Evolutionary conservation across 2,113 vertebrate species (phyloP).

Genomic region (Pomatorhinus ruficollis): DNA sequence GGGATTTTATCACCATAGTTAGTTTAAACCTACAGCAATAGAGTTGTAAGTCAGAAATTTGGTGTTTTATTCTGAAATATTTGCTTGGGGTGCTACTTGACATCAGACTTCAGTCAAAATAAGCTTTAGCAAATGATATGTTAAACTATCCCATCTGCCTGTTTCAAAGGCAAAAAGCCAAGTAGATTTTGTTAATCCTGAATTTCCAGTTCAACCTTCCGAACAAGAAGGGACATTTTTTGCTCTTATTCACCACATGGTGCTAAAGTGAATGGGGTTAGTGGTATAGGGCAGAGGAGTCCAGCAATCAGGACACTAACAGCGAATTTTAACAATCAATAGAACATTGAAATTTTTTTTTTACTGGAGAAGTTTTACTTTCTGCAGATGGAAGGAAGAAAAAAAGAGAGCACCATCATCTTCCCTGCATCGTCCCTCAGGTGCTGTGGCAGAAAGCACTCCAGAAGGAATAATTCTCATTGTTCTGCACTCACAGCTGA

Average conservation of each 20-base stretch:
- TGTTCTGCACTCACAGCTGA: background rate
- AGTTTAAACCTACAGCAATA: background rate
- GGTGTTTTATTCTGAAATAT: constrained; percentile 29
- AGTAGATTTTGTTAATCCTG: background rate
- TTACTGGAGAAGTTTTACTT: background rate
- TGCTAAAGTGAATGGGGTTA: background rate
- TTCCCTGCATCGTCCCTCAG: background rate
- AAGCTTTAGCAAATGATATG: background rate
- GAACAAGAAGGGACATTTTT: background rate
- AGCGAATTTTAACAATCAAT: background rate
- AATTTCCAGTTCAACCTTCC: background rate
- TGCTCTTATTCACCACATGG: background rate
- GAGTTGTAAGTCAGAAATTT: constrained; percentile 8
- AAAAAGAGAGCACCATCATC: background rate
- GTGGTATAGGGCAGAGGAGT: background rate
- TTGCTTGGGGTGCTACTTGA: constrained; percentile 9
- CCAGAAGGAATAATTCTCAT: background rate
- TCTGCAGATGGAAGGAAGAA: background rate
- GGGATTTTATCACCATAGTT: background rate
- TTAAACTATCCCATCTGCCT: constrained; percentile 19
- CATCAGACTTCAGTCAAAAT: constrained; percentile 33
- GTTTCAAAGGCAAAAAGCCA: background rate
- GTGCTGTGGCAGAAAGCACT: background rate
- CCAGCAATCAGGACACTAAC: background rate
- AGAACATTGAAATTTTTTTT: background rate